Percentiles rank a stretch among this genome's conserved stretches.
Evolutionary conservation across 2,888 invertebrate genomes (phyloP).

Genomic region (Petrophora chlorosata): DNA sequence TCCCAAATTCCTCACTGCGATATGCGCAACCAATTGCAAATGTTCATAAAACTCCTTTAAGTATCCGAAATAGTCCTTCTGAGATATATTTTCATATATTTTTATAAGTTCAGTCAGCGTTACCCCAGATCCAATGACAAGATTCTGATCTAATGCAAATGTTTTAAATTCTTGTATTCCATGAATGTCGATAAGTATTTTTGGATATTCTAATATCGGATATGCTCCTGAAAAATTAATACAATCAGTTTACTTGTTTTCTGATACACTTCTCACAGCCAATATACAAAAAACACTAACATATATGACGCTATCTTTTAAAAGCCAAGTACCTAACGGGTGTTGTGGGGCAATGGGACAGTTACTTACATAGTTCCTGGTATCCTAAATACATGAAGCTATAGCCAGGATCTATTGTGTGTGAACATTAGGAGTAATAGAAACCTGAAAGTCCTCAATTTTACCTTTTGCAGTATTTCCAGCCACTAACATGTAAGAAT

Average conservation of each 20-base stretch:
- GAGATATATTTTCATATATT: constrained; percentile 58
- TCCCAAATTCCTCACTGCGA: constrained; percentile 87
- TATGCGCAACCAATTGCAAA: constrained; percentile 86
- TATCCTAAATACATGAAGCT: no score
- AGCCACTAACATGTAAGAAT: constrained; percentile 84
- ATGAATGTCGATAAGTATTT: constrained; percentile 84
- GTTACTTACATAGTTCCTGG: no score
- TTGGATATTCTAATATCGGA: constrained; percentile 61
- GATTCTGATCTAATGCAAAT: constrained; percentile 57
- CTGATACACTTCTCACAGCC: not conserved
- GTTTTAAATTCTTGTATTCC: constrained; percentile 81
- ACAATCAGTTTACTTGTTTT: not conserved
- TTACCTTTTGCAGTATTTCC: constrained; percentile 88
- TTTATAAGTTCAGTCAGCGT: constrained; percentile 79
- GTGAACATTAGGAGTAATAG: not conserved
- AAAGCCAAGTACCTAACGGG: no score
- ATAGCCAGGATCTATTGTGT: not conserved
- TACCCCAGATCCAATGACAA: constrained; percentile 84
- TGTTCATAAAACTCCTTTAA: constrained; percentile 83
- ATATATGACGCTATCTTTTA: no score
- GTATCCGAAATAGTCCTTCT: constrained; percentile 80
- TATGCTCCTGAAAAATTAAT: constrained; percentile 64
- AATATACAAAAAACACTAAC: no score
- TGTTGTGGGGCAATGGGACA: no score
- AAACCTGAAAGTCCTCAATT: not conserved